Base-by-base conservation (phyloP, 2,113 vertebrate genomes). In the Dicaeum eximium region DNA sequence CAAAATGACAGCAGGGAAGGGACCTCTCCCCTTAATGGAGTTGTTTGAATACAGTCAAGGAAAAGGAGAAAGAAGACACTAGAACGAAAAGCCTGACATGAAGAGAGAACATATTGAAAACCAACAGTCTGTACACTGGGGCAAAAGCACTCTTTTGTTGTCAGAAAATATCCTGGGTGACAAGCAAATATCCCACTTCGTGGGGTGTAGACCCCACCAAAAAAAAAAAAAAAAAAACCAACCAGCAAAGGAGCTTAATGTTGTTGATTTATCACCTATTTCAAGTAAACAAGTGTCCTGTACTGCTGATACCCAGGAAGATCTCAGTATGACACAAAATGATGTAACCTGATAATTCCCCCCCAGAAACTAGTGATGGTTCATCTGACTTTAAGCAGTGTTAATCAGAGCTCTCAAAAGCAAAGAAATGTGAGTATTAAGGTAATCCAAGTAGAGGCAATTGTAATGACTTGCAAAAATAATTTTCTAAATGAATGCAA, bases 401-500 rank as follows among this genome's bases (percentile, higher is more conserved):
- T 71, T 92, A 93, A 93, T 50, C 62, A 95, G 84, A 95, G 80
- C 19, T 25, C 65, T 72, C 66, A 51, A 73, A 93, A 78, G 38
- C 61, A 91, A 74, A 64, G 60, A 90, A 88, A 70, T 16, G 6
- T 13, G 35, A 84, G 42, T 22, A 80, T 65, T 80, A 86, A 75
- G 11, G 60, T 62, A 94, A 94, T 88, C 80, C 72, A 78, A 84
- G 54, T 8, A 50, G 24, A 88, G 24, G 44, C 2, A 1, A 90
- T 92, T 47, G 4, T 78, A 88, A 92, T 25, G 50, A 93, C 80
- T 88, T 56, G 69, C 25, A 90, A 91, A 93, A 94, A 86, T 77
- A 70, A 90, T 90, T 95, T 91, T 74, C 82, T 86, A 86, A 93
- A 80, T 74, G 40, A 95, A 94, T 51, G 72, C 44, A 91, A 92